Evolutionary conservation across 2,113 vertebrate species (phyloP).

Genomic region (Thunnus thynnus): DNA sequence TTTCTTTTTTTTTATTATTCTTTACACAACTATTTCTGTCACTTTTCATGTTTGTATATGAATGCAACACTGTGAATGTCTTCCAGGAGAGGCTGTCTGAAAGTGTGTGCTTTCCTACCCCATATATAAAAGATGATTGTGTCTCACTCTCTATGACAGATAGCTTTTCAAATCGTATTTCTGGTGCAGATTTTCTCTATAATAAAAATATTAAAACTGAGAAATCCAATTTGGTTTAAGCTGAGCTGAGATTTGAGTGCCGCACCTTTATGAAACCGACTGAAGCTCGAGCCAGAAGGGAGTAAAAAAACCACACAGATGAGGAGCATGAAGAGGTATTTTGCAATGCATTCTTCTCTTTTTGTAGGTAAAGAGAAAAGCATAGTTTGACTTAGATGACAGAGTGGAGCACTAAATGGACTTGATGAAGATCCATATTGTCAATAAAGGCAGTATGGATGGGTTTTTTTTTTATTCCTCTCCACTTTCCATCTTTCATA

Average conservation of each 20-base stretch:
- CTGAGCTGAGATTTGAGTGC: constrained; percentile 3
- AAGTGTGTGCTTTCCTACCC: too few relatives aligned
- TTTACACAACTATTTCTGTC: too few relatives aligned
- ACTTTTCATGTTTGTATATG: too few relatives aligned
- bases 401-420: constrained; percentile 28
- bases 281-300: constrained; percentile 26
- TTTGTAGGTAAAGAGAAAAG: constrained; percentile 27
- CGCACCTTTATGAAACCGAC: constrained; percentile 9
- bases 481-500: background rate
- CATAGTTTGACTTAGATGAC: constrained; percentile 15
- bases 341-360: constrained; percentile 2
- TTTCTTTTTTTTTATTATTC: too few relatives aligned
- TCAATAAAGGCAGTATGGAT: constrained; percentile 29
- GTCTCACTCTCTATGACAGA: too few relatives aligned
- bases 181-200: background rate
- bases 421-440: constrained; percentile 26
- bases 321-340: constrained; percentile 17
- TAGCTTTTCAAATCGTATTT: background rate
- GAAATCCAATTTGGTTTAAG: background rate
- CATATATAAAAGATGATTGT: too few relatives aligned
- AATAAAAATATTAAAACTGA: background rate
- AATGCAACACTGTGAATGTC: too few relatives aligned
- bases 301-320: constrained; percentile 36
- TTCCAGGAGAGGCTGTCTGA: too few relatives aligned
- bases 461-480: constrained; percentile 4